These are phyloP conservation scores for Cheilosia grossa DNA, from an alignment of 2,888 invertebrate species.

Conservation along the genomic window DNA sequence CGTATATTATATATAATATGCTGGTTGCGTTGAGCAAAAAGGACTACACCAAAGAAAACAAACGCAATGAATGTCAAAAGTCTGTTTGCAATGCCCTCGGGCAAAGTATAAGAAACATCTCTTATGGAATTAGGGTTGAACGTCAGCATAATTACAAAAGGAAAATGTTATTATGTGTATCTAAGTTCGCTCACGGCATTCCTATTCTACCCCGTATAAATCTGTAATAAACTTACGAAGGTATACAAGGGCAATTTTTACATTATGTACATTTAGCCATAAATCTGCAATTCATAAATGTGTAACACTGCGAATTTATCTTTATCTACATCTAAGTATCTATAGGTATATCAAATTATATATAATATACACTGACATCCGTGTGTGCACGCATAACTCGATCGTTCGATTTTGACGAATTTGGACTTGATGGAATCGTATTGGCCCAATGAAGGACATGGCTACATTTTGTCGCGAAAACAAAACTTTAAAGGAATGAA, in stretches of 20 bases:
- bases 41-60: constrained; percentile 42
- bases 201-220: constrained; percentile 33
- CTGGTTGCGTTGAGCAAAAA: constrained; percentile 25
- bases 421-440: too few species aligned
- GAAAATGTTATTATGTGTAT: constrained; percentile 63
- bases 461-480: too few species aligned
- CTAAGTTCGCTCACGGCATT: constrained; percentile 11
- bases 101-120: constrained; percentile 62
- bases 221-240: neutral
- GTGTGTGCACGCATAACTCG: too few species aligned
- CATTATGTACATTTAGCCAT: neutral
- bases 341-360: too few species aligned
- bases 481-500: too few species aligned
- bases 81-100: constrained; percentile 52
- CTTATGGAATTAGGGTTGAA: constrained; percentile 68
- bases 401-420: too few species aligned
- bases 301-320: too few species aligned
- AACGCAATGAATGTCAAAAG: constrained; percentile 64
- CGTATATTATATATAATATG: constrained; percentile 13
- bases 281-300: neutral
- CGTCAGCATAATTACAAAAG: constrained; percentile 61
- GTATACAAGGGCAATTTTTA: constrained; percentile 8
- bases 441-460: too few species aligned
- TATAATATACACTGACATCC: too few species aligned
- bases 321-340: too few species aligned